A percentile compares a stretch with the other conserved stretches of the same genome.
Conservation (phyloP, 1,140 invertebrate genomes). For the Idris sp. region DNA sequence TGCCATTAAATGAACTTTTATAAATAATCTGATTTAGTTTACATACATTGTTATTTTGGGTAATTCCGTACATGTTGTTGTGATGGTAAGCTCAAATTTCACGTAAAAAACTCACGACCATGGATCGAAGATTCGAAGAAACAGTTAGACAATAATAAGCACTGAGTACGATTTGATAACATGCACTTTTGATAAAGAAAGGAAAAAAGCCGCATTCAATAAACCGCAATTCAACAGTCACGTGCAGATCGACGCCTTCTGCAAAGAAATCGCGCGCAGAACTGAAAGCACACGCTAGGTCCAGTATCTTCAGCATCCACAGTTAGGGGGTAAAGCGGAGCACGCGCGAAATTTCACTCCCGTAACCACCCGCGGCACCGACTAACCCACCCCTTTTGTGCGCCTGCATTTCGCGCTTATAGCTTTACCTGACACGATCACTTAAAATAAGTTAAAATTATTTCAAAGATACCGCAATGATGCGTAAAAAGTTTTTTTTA, state of each 20-base stretch:
- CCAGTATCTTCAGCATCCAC: slow-evolving; percentile 61
- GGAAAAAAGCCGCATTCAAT: slow-evolving; percentile 32
- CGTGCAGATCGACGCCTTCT: slow-evolving; percentile 50
- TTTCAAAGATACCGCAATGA: slow-evolving; percentile 40
- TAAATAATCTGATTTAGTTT: background rate
- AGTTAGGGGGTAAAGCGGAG: slow-evolving; percentile 62
- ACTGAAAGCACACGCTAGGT: slow-evolving; percentile 61
- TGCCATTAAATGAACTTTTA: too few species aligned
- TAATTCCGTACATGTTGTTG: slow-evolving; percentile 57
- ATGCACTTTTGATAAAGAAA: too few species aligned
- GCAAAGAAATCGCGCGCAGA: slow-evolving; percentile 63
- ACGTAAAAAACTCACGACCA: slow-evolving; percentile 42
- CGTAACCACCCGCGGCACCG: slow-evolving; percentile 48
- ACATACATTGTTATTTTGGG: slow-evolving; percentile 56
- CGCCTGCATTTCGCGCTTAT: slow-evolving; percentile 47
- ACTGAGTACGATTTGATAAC: slow-evolving; percentile 33
- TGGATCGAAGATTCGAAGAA: slow-evolving; percentile 21
- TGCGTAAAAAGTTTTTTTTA: too few species aligned
- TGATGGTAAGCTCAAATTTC: slow-evolving; percentile 14
- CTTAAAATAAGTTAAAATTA: slow-evolving; percentile 28
- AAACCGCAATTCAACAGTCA: slow-evolving; percentile 24
- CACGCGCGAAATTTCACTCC: slow-evolving; percentile 65
- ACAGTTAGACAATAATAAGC: slow-evolving; percentile 3
- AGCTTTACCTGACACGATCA: slow-evolving; percentile 40
- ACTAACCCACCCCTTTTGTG: slow-evolving; percentile 58